These are phyloP conservation scores for Clarias fuscus DNA, from an alignment of 2,797 vertebrate genomes.

Conservation along the genomic window DNA sequence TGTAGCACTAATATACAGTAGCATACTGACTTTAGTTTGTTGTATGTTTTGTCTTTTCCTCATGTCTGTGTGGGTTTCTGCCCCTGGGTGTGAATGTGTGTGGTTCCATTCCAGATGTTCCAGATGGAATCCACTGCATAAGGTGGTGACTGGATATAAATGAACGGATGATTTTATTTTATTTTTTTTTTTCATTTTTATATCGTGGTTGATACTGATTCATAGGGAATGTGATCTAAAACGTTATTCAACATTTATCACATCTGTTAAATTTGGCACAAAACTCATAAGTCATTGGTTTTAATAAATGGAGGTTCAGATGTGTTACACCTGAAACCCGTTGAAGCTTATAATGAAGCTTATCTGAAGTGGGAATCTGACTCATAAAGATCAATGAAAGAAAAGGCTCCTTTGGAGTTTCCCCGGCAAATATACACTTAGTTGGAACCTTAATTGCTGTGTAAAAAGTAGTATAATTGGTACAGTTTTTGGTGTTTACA, in stretches of 20 bases:
- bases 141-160: background rate
- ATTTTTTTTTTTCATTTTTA: background rate
- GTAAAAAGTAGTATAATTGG: background rate
- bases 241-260: background rate
- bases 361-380: background rate
- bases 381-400: background rate
- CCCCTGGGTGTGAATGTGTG: background rate
- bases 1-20: background rate
- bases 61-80: background rate
- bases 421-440: background rate
- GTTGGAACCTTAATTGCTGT: slow-evolving; percentile 1
- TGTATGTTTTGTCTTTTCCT: background rate
- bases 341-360: background rate
- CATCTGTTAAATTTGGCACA: background rate
- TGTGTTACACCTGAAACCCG: slow-evolving; percentile 2
- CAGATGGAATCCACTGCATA: background rate
- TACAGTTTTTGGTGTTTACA: background rate
- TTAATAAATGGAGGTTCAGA: background rate
- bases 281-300: background rate
- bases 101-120: too few species aligned
- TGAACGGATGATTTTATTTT: background rate
- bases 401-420: background rate
- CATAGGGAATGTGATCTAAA: background rate
- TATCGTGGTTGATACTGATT: background rate
- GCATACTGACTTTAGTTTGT: background rate